phyloP scores from a whole-genome alignment of 2,888 invertebrate genomes.

The Megalurothrips usitatus region DNA sequence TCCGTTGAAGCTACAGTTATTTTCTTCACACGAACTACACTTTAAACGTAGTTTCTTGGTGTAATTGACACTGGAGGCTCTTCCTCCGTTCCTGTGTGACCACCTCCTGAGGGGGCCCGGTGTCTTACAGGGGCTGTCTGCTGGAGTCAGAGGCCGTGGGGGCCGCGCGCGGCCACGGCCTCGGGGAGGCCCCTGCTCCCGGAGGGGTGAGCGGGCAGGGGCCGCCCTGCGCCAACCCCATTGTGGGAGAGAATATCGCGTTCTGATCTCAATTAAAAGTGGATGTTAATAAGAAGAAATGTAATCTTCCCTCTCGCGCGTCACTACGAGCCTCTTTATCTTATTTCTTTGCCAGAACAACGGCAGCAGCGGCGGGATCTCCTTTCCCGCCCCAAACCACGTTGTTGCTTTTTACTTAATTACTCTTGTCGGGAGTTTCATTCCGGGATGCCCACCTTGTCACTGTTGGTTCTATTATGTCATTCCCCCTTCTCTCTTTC shows the following conservation, averaged over 20 bases:
- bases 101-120: too few relatives aligned
- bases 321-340: background rate
- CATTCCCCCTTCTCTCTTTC: background rate
- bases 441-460: background rate
- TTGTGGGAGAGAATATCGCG: slow-evolving; percentile 1
- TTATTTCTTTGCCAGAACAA: background rate
- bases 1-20: too few relatives aligned
- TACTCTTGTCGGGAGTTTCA: background rate
- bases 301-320: slow-evolving; percentile 12
- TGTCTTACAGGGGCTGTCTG: too few relatives aligned
- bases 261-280: slow-evolving; percentile 23
- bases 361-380: background rate
- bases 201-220: too few relatives aligned
- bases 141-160: too few relatives aligned
- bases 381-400: background rate
- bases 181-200: too few relatives aligned
- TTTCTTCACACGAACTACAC: too few relatives aligned
- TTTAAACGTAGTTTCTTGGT: too few relatives aligned
- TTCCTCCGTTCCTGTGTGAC: too few relatives aligned
- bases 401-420: background rate
- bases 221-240: background rate
- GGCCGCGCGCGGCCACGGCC: background rate
- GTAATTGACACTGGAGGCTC: too few relatives aligned
- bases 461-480: background rate
- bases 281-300: slow-evolving; percentile 27